Evolutionary conservation across 2,113 vertebrate species (phyloP), one percentile per base, ranked within the genome.

Genomic region (Coturnix japonica): DNA sequence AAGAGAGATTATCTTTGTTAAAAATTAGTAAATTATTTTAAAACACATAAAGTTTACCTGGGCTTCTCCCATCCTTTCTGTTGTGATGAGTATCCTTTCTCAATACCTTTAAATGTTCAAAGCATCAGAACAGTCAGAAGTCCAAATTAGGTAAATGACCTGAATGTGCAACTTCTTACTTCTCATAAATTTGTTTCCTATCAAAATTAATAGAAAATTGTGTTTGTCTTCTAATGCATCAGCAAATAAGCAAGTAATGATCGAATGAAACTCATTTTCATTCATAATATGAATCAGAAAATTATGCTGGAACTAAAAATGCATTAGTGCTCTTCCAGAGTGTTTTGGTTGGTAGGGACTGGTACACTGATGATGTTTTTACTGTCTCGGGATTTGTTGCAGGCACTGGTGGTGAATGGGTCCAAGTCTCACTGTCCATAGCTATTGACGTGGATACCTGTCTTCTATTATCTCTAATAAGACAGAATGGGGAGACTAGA

Each of bases 261-360:
- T 53, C 28, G 26, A 72, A 86, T 59, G 80, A 93, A 93, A 75
- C 54, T 93, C 47, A 69, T 54, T 88, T 78, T 90, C 57, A n/a
- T 23, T 78, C 30, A n/a, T 35, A 65, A 87, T 80, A 83, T 57
- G 49, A 54, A 69, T 83, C 53, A 91, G 51, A 82, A 9, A 17
- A 2, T 5, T 83, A 60, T 82, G 20, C 43, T 74, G 51, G 37
- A 72, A 74, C 31, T 20, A 54, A 56, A 53, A 63, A 49, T 76
- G 37, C 31, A 57, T 12, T 0, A 0, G 0, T 63, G 44, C 4
- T 75, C n/a, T 83, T 53, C 26, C 16, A 81, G 35, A 19, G 2
- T 6, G 9, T 72, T 87, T 67, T 43, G 47, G 7, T 63, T 67
- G 72, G 57, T 65, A 90, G 49, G 25, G 16, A 39, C 21, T 0